Evolutionary conservation across 2,888 invertebrate species (phyloP).

Genomic region (Aleiodes alternator): DNA sequence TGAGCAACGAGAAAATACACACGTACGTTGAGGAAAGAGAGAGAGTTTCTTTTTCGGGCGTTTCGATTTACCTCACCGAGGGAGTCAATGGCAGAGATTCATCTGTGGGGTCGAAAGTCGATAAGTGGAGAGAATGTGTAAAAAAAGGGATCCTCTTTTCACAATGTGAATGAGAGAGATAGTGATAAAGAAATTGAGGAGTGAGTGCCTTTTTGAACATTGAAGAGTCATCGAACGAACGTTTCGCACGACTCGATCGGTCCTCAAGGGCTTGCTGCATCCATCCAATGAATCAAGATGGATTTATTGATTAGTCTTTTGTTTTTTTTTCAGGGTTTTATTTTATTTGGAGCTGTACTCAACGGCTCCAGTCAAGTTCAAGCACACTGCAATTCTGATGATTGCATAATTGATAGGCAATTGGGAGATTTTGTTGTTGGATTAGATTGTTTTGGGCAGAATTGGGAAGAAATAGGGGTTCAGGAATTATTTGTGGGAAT

Average conservation of each 20-base stretch:
- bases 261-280: slow-evolving; percentile 47
- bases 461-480: slow-evolving; percentile 55
- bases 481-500: slow-evolving; percentile 59
- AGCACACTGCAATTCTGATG: slow-evolving; percentile 10
- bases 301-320: slow-evolving; percentile 29
- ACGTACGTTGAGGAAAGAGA: slow-evolving; percentile 4
- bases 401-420: slow-evolving; percentile 16
- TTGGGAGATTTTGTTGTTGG: not conserved
- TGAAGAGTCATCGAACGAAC: slow-evolving; percentile 52
- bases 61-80: slow-evolving; percentile 44
- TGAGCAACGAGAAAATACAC: not conserved
- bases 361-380: slow-evolving; percentile 17
- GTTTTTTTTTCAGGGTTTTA: slow-evolving; percentile 1
- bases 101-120: slow-evolving; percentile 53
- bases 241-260: slow-evolving; percentile 39
- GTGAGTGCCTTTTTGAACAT: slow-evolving; percentile 47
- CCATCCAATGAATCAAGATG: slow-evolving; percentile 32
- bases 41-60: slow-evolving; percentile 11
- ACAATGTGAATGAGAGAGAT: slow-evolving; percentile 33
- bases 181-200: slow-evolving; percentile 41
- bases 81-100: slow-evolving; percentile 55
- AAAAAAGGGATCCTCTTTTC: slow-evolving; percentile 33
- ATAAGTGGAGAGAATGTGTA: slow-evolving; percentile 50
- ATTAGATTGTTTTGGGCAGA: not conserved
- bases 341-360: not conserved